Evolutionary conservation across 2,888 invertebrate genomes (phyloP).

Genomic region (Deilephila porcellus): DNA sequence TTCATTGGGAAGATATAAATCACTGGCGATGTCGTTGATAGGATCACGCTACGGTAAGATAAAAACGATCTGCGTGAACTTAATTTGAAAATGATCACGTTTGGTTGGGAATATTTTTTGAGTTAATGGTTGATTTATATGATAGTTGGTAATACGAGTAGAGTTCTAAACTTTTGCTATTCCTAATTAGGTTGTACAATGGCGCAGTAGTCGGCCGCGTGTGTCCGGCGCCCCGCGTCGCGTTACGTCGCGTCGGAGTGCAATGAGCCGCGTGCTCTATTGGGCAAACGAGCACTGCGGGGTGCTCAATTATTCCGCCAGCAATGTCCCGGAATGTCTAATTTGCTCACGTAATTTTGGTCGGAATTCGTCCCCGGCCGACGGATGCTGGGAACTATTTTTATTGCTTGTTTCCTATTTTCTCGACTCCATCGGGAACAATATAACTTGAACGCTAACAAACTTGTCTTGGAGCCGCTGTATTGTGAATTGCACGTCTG

Average conservation of each 20-base stretch:
- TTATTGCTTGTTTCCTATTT: constrained; percentile 83
- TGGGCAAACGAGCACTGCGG: constrained; percentile 61
- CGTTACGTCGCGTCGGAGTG: constrained; percentile 35
- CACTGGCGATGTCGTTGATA: constrained; percentile 5
- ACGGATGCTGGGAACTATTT: constrained; percentile 79
- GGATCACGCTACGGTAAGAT: neutral
- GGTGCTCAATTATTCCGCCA: constrained; percentile 76
- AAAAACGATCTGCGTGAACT: neutral
- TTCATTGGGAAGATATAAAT: constrained; percentile 32
- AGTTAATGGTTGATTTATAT: neutral
- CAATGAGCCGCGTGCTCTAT: constrained; percentile 57
- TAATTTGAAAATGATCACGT: neutral
- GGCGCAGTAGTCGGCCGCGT: neutral
- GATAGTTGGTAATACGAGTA: neutral
- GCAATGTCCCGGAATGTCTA: constrained; percentile 82
- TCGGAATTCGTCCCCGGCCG: constrained; percentile 78
- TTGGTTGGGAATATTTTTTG: neutral
- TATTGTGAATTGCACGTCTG: constrained; percentile 79
- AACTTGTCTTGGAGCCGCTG: constrained; percentile 72
- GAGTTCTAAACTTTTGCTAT: neutral
- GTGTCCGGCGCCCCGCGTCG: neutral
- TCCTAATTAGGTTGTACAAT: constrained; percentile 15
- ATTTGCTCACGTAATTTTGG: constrained; percentile 84
- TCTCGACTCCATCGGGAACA: constrained; percentile 72
- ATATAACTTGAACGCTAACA: constrained; percentile 76